Evolutionary conservation across 2,888 invertebrate species (phyloP).

Genomic region (Epirrita christyi): DNA sequence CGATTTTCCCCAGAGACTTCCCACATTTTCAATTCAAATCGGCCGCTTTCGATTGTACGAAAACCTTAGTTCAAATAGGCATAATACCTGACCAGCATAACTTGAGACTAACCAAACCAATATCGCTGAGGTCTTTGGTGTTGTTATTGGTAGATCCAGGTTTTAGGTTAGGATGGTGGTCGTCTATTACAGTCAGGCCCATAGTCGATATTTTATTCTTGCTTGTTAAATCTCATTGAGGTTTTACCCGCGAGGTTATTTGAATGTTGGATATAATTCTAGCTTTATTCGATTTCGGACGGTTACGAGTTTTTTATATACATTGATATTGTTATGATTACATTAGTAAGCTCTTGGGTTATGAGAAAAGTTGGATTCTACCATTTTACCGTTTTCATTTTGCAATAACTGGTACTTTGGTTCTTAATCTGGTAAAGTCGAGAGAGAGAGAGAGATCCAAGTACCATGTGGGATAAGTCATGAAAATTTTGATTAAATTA

Average conservation of each 20-base stretch:
- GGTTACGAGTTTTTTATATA: constrained; percentile 33
- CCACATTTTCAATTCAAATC: constrained; percentile 76
- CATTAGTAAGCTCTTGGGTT: constrained; percentile 25
- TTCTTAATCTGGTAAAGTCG: not conserved
- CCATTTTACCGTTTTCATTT: constrained; percentile 16
- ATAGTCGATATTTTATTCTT: constrained; percentile 76
- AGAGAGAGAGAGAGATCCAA: too few relatives aligned
- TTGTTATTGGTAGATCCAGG: constrained; percentile 16
- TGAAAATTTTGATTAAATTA: too few relatives aligned
- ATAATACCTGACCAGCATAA: constrained; percentile 49
- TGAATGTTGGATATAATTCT: constrained; percentile 47
- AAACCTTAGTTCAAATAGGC: constrained; percentile 64
- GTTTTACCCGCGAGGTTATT: constrained; percentile 65
- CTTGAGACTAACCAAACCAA: constrained; percentile 36
- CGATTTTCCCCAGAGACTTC: constrained; percentile 68
- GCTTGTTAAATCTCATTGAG: constrained; percentile 77
- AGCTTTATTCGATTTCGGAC: constrained; percentile 36
- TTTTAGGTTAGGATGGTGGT: constrained; percentile 43
- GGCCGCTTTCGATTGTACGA: constrained; percentile 69
- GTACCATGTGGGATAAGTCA: too few relatives aligned
- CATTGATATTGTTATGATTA: constrained; percentile 34
- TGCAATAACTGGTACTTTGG: not conserved
- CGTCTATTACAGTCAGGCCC: constrained; percentile 54
- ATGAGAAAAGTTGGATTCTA: constrained; percentile 21
- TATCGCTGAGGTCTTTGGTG: constrained; percentile 9